Percentiles rank a stretch among this genome's conserved stretches.
These are phyloP conservation scores for Caenorhabditis inopinata DNA, from an alignment of 1,140 invertebrate genomes.

Conservation along the genomic window DNA sequence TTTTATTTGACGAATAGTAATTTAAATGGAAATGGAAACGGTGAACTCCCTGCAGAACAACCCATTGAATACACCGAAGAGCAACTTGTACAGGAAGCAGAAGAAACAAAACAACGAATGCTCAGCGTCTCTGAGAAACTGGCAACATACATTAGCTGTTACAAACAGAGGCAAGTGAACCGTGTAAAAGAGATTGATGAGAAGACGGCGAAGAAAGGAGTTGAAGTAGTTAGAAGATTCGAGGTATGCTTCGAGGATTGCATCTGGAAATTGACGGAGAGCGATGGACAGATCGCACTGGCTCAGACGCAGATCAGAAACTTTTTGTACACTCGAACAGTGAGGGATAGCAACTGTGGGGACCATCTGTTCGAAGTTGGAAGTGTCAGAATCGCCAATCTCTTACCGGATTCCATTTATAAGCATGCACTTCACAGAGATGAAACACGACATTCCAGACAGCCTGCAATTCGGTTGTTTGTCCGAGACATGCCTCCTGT, in stretches of 20 bases:
- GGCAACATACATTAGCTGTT: constrained; percentile 73
- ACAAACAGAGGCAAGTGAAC: constrained; percentile 78
- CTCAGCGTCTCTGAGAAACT: constrained; percentile 84
- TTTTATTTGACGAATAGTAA: constrained; percentile 56
- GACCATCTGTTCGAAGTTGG: constrained; percentile 95
- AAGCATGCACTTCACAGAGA: constrained; percentile 69
- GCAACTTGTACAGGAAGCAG: constrained; percentile 71
- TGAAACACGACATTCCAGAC: constrained; percentile 47
- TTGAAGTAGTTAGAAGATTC: constrained; percentile 77
- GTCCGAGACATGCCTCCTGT: constrained; percentile 68
- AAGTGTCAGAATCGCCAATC: constrained; percentile 89
- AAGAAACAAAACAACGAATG: constrained; percentile 85
- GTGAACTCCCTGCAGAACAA: not conserved
- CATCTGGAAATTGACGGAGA: constrained; percentile 94
- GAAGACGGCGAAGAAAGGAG: constrained; percentile 47
- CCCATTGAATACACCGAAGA: not conserved
- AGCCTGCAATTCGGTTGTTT: constrained; percentile 61
- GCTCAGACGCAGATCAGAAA: constrained; percentile 91
- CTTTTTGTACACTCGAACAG: constrained; percentile 94
- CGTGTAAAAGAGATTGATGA: constrained; percentile 60
- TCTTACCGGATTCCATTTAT: constrained; percentile 89
- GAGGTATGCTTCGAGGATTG: constrained; percentile 98
- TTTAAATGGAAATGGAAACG: not conserved
- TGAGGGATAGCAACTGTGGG: constrained; percentile 91
- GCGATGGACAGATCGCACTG: constrained; percentile 93